These are phyloP conservation scores for Microctenopoma steveboyesi DNA, from an alignment of 2,797 vertebrate species.

Conservation along the genomic window DNA sequence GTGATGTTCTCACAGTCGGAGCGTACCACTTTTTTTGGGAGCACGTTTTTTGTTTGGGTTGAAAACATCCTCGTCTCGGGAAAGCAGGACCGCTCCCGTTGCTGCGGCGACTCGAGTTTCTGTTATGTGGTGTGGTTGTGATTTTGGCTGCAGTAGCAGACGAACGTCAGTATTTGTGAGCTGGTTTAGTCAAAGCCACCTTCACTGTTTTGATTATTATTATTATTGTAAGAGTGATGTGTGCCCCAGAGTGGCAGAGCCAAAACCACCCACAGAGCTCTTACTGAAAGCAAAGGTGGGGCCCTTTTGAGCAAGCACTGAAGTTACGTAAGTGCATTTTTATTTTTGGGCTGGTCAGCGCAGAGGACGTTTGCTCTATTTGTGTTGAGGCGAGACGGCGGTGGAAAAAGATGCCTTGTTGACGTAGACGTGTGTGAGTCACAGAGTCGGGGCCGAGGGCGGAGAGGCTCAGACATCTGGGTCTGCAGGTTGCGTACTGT, in stretches of 20 bases:
- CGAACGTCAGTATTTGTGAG: constrained; percentile 66
- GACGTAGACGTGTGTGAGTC: constrained; percentile 62
- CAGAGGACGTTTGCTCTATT: constrained; percentile 46
- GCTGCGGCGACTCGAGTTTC: constrained; percentile 40
- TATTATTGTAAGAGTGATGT: constrained; percentile 66
- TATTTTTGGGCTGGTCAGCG: constrained; percentile 55
- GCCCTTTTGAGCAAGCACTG: constrained; percentile 26
- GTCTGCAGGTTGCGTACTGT: constrained; percentile 15
- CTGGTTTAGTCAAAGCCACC: constrained; percentile 80
- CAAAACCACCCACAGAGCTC: constrained; percentile 69
- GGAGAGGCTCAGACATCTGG: constrained; percentile 43
- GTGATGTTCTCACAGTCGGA: constrained; percentile 43
- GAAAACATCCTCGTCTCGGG: constrained; percentile 28
- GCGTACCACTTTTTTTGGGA: constrained; percentile 52
- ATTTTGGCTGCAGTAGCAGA: constrained; percentile 60
- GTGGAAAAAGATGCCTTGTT: constrained; percentile 43
- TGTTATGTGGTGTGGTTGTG: constrained; percentile 45
- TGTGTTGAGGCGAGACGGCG: constrained; percentile 58
- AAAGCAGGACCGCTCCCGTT: constrained; percentile 23
- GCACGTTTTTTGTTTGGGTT: constrained; percentile 56
- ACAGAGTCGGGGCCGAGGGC: constrained; percentile 6
- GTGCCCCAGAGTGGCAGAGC: constrained; percentile 32
- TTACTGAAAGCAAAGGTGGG: constrained; percentile 52
- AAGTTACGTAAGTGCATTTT: constrained; percentile 55
- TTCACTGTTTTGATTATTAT: constrained; percentile 72